These are phyloP conservation scores for Eudemis profundana DNA, from an alignment of 2,888 invertebrate species.

Conservation along the genomic window DNA sequence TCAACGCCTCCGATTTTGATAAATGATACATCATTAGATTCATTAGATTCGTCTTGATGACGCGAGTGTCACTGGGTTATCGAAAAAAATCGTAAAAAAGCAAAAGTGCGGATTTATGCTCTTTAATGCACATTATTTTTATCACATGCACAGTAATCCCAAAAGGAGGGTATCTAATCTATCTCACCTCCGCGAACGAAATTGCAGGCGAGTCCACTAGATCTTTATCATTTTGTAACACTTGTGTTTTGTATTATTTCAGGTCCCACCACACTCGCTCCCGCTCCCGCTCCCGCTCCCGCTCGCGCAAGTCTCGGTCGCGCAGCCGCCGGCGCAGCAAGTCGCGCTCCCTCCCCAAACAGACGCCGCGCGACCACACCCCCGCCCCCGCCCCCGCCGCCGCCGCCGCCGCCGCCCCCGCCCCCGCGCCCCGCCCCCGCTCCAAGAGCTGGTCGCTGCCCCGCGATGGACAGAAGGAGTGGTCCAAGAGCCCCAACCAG, in stretches of 20 bases:
- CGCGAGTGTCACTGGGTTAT: too few relatives aligned
- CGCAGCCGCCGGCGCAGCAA: conserved; percentile 49
- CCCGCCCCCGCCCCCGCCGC: conserved; percentile 59
- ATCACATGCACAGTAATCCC: too few relatives aligned
- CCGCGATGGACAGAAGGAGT: conserved; percentile 78
- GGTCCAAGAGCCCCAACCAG: conserved; percentile 82
- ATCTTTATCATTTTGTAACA: too few relatives aligned
- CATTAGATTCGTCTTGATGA: too few relatives aligned
- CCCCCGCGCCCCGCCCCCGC: conserved; percentile 56
- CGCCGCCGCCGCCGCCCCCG: conserved; percentile 54
- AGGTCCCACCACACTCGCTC: conserved; percentile 71
- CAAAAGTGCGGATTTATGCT: too few relatives aligned
- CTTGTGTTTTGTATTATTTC: conserved; percentile 44
- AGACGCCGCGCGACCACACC: conserved; percentile 62
- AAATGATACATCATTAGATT: too few relatives aligned
- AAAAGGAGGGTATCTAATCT: too few relatives aligned
- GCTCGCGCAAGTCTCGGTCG: conserved; percentile 60
- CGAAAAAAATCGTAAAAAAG: too few relatives aligned
- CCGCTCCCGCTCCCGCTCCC: conserved; percentile 62
- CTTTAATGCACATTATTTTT: too few relatives aligned
- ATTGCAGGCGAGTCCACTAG: too few relatives aligned
- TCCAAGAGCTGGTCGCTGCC: conserved; percentile 88
- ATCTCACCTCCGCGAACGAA: too few relatives aligned
- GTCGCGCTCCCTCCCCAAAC: conserved; percentile 59
- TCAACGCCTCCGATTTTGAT: too few relatives aligned